These are phyloP conservation scores for Ophioninae sp. DNA, from an alignment of 2,888 invertebrate species.

Conservation along the genomic window DNA sequence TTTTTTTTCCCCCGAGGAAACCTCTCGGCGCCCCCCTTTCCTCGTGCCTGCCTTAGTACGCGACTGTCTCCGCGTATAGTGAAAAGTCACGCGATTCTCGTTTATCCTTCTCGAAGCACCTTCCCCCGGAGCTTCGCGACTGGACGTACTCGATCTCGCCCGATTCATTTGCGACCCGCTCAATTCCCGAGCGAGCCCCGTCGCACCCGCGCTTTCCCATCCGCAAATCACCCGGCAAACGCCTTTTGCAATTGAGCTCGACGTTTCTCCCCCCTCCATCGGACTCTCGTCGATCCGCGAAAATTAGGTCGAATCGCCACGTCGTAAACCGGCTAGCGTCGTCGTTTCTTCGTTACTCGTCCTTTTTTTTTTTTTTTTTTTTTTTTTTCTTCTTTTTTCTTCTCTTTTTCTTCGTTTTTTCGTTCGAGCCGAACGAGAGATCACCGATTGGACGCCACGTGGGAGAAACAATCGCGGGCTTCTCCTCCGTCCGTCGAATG, in stretches of 20 bases:
- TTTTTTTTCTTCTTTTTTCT: too few species aligned
- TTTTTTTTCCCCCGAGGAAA: neutral
- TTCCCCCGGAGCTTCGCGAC: neutral
- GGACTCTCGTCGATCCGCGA: neutral
- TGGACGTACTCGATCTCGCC: constrained; percentile 5
- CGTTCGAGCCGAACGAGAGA: too few species aligned
- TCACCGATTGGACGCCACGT: neutral
- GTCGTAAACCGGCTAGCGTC: neutral
- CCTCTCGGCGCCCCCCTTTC: neutral
- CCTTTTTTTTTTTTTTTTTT: neutral
- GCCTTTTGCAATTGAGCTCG: neutral
- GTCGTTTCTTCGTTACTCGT: neutral
- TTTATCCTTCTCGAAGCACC: neutral
- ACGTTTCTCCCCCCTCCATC: neutral
- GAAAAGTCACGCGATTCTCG: constrained; percentile 35
- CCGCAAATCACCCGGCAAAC: too few species aligned
- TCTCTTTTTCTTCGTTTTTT: neutral
- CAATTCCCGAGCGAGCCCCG: constrained; percentile 19
- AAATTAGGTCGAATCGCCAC: neutral
- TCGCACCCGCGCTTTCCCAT: constrained; percentile 1
- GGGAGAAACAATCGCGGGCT: neutral
- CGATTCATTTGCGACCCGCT: constrained; percentile 11
- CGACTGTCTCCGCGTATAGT: neutral
- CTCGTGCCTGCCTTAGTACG: neutral
- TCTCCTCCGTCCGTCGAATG: neutral